Base-by-base conservation (phyloP, 1,140 invertebrate species). In the Prorops nasuta region DNA sequence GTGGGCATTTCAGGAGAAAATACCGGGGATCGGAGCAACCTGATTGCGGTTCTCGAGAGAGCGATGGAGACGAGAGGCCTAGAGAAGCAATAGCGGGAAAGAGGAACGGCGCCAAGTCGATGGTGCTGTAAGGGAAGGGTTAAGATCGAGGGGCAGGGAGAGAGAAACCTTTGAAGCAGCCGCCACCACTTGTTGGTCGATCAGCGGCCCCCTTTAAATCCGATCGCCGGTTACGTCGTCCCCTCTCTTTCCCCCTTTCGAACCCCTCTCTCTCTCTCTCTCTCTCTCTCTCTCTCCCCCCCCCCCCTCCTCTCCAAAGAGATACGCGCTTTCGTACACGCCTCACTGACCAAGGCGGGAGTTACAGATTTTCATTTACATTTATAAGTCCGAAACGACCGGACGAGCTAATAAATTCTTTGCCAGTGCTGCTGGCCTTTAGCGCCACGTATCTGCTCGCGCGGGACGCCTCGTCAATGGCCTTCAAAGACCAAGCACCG, bases 161-260 rank as follows among this genome's bases (percentile, higher is more conserved):
- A 44, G 61, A 64, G 59, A 62, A 58, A 64, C 55, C 70, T 76
- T 76, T 75, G 75, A 76, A 69, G 68, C 48, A 60, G 66, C 75
- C 75, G 74, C 71, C 72, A 60, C 67, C 67, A 74, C 73, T 76
- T 76, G 73, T 76, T 74, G 69, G 65, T 68, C 69, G 69, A 74
- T 74, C 71, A 67, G 64, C 68, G 68, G 63, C 57, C 66, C 60
- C 63, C 68, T 75, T 72, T 71, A 73, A 77, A 77, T 74, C 70
- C 72, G 72, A 77, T 77, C 67, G 66, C 67, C 70, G 39, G 46
- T 50, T 56, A 63, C 61, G 58, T 58, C 56, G 62, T 55, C 56
- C 67, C 38, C 21, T 46, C 38, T 47, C 43, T 50, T 36, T 48
- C 21, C 18, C 34, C 22, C 54, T 46, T 20, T 22, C 37, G 38